A percentile compares a stretch with the other conserved stretches of the same genome.
Conservation (phyloP, 2,888 invertebrate species). For the Hydroisotoma schaefferi region DNA sequence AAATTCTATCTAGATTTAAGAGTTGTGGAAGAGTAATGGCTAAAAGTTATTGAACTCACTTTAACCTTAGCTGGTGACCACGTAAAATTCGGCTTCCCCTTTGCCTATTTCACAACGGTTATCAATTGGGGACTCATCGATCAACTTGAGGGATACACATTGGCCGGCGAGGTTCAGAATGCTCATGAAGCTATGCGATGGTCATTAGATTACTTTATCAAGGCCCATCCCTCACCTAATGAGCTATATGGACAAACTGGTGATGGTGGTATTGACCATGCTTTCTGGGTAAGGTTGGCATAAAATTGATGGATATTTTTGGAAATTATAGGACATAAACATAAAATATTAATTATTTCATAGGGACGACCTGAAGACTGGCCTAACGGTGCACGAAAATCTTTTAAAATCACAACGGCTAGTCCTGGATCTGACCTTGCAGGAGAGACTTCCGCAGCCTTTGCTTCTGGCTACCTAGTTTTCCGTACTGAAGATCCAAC, state of each 20-base stretch:
- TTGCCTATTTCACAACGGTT: constrained; percentile 58
- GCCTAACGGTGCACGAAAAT: constrained; percentile 5
- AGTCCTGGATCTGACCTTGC: constrained; percentile 57
- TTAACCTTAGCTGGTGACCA: constrained; percentile 59
- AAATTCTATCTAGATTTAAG: too few relatives aligned
- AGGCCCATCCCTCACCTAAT: constrained; percentile 51
- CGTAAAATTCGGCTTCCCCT: constrained; percentile 60
- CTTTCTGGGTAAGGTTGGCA: constrained; percentile 56
- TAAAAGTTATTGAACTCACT: constrained; percentile 5
- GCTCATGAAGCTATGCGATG: constrained; percentile 57
- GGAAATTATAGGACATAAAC: background rate
- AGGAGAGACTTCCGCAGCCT: constrained; percentile 60
- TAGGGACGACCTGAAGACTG: constrained; percentile 25
- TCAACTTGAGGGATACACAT: constrained; percentile 56
- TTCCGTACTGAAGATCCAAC: constrained; percentile 52
- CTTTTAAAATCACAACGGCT: constrained; percentile 6
- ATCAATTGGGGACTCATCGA: constrained; percentile 58
- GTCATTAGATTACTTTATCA: constrained; percentile 62
- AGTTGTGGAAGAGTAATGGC: background rate
- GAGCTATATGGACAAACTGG: constrained; percentile 61
- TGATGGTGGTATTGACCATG: constrained; percentile 59
- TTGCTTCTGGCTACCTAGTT: constrained; percentile 58
- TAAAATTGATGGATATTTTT: background rate
- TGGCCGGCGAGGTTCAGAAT: constrained; percentile 55
- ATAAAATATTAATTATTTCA: background rate